phyloP scores from a whole-genome alignment of 2,888 invertebrate species.

The Conomelus anceps region DNA sequence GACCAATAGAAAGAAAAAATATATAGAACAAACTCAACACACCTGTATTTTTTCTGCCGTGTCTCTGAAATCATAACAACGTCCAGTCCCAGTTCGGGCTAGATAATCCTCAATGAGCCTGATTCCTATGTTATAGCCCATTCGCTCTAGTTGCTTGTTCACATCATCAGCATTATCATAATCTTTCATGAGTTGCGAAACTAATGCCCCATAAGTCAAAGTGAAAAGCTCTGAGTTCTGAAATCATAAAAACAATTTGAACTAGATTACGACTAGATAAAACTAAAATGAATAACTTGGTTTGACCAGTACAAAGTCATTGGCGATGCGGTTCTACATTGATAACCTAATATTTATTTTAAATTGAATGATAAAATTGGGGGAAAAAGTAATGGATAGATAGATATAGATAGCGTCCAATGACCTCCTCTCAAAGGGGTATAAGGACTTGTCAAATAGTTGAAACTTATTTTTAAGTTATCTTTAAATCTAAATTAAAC shows the following conservation, averaged over 20 bases:
- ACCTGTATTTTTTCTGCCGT: conserved; percentile 93
- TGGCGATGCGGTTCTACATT: background rate
- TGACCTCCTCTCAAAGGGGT: too few species aligned
- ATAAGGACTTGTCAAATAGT: too few species aligned
- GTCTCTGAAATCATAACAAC: conserved; percentile 93
- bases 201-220: conserved; percentile 94
- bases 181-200: conserved; percentile 94
- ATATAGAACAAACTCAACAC: conserved; percentile 35
- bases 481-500: too few species aligned
- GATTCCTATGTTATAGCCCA: conserved; percentile 98
- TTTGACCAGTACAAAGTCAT: conserved; percentile 3
- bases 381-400: background rate
- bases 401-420: too few species aligned
- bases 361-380: too few species aligned
- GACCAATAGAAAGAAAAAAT: background rate
- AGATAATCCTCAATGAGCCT: conserved; percentile 96
- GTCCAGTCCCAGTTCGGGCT: conserved; percentile 78
- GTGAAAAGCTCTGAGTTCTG: conserved; percentile 95
- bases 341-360: background rate
- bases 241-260: conserved; percentile 37
- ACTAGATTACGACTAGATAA: background rate
- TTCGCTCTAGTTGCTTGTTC: conserved; percentile 89
- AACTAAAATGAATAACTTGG: too few species aligned
- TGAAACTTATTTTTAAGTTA: too few species aligned
- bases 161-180: conserved; percentile 96